Conservation (phyloP, 2,888 invertebrate genomes). For the Caenorhabditis sp. region DNA sequence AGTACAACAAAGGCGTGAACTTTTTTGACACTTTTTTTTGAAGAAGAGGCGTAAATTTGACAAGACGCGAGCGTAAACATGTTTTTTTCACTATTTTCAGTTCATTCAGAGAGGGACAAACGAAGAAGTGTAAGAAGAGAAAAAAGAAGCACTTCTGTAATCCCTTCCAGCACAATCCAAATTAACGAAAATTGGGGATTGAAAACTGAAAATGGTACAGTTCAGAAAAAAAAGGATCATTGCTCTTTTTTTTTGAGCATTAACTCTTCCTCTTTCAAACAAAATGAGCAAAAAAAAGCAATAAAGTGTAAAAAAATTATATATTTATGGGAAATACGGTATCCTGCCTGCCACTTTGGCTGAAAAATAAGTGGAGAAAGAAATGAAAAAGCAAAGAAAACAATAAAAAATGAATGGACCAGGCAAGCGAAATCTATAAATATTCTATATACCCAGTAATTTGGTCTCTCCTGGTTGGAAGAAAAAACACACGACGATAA, state of each 20-base stretch:
- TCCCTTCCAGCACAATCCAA: not conserved
- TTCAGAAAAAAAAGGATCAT: no score
- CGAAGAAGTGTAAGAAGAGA: not conserved
- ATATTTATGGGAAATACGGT: no score
- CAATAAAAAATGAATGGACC: not conserved
- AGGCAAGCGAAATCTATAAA: not conserved
- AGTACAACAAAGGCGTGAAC: no score
- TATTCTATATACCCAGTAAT: not conserved
- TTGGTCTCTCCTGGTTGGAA: not conserved
- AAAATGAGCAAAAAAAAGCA: no score
- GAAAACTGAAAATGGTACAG: no score
- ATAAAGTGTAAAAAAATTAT: no score
- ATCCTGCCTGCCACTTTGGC: not conserved
- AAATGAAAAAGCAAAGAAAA: not conserved
- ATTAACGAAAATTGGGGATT: no score
- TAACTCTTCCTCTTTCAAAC: no score
- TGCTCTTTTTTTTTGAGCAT: no score
- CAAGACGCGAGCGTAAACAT: not conserved
- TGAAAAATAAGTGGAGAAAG: not conserved
- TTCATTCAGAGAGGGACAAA: not conserved
- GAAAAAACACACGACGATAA: not conserved
- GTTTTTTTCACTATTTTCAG: not conserved
- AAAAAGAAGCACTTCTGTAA: not conserved
- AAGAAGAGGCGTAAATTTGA: no score
- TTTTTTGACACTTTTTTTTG: no score